Evolutionary conservation across 2,113 vertebrate genomes (phyloP), one percentile per base, ranked within the genome.

Genomic region (Perca fluviatilis): DNA sequence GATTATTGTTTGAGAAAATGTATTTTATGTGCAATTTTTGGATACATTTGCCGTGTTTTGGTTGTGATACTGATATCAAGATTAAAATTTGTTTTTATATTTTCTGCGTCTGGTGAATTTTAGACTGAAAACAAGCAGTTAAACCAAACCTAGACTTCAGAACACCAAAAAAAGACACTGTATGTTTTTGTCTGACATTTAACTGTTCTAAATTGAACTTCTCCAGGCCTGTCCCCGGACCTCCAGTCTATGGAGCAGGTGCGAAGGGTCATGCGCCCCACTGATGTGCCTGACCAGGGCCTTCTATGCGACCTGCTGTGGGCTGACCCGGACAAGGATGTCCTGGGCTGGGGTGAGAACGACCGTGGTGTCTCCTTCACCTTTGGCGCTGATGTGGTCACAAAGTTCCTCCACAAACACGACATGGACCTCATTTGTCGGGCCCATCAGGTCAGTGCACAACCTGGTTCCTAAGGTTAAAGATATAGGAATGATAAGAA

Each of bases 191-290:
- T 19, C 14, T 46, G 11, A 74, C 13, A 10, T 62, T n/a, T 5
- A 49, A 46, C 2, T 53, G 2, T 50, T 53, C 4, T 15, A 2
- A 6, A 3, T n/a, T 53, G 36, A 15, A 53, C 10, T 19, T 53
- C 16, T 60, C 0, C 80, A 99, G 98, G 98, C 46, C 88, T 99
- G 8, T 99, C 98, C 61, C 98, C 98, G 0, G 98, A 99, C 92
- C 95, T 99, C 83, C 98, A 99, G 90, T 99, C 98, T 0, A 99
- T 99, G 98, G 98, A 99, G 91, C 98, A 99, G 95, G 97, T 99
- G 50, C 95, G 98, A 5, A 93, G 98, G 70, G 97, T 99, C 89
- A 97, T 99, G 97, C 95, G 97, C 40, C 98, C 98, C 91, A 99
- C 98, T 0, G 98, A 99, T 0, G 98, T 99, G 53, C 98, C 98